Evolutionary conservation across 2,113 vertebrate genomes (phyloP), one percentile per base, ranked within the genome.

Genomic region (Corapipo altera): DNA sequence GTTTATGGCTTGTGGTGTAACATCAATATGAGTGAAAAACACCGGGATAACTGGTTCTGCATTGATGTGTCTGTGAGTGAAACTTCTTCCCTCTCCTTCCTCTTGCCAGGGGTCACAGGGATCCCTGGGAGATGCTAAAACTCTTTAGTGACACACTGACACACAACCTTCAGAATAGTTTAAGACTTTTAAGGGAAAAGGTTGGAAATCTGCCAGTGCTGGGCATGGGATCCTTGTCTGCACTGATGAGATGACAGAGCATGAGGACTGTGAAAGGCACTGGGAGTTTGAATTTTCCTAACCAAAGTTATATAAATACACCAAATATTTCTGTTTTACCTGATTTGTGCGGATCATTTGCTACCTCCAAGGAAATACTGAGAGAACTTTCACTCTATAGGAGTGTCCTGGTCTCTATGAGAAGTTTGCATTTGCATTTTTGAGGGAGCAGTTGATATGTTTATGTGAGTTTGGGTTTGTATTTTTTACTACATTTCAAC

Each of bases 61-160:
- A 0, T 55, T 2, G 0, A 8, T 12, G 11, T 23, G 21, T 6
- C n/a, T 44, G 23, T 35, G 16, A 90, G 32, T 8, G 46, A 59
- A 2, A 26, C 24, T 88, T 44, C 48, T 43, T 79, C 71, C 26
- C 7, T 64, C 43, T 72, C 23, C 58, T 89, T 23, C 80, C 44
- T 79, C 54, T 35, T 88, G n/a, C 44, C 61, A 24, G 71, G 26
- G 17, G 11, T 9, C 54, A 32, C 14, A 43, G 73, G 15, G 17
- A 5, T 58, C 44, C 39, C 54, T 44, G 62, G 27, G 17, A 43
- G 23, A 2, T 17, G 6, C n/a, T 55, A 11, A 30, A 81, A 5
- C 10, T 15, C 13, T 32, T 24, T 15, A 33, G 16, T 39, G 61
- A 20, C 35, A 21, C 37, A 51, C 7, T 17, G 17, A 30, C 54